phyloP scores from a whole-genome alignment of 2,888 invertebrate species.

The Chydorus sphaericus region DNA sequence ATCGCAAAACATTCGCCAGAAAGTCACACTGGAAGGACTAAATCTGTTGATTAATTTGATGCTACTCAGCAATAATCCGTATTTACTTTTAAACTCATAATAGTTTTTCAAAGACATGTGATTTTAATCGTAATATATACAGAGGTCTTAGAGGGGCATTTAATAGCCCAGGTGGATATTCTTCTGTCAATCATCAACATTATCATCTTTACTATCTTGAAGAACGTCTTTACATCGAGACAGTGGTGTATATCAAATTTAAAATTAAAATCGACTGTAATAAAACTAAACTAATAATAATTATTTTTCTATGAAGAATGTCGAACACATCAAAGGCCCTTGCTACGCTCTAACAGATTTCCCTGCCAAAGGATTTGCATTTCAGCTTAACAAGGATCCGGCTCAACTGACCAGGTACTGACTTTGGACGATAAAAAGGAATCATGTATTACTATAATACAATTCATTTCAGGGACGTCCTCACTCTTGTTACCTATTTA shows the following conservation, averaged over 20 bases:
- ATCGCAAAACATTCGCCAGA: slow-evolving; percentile 45
- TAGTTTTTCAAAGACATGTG: too few relatives aligned
- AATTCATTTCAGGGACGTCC: slow-evolving; percentile 35
- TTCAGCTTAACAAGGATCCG: slow-evolving; percentile 33
- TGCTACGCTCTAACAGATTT: slow-evolving; percentile 39
- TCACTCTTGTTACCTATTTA: slow-evolving; percentile 40
- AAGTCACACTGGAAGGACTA: slow-evolving; percentile 45
- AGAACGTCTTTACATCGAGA: slow-evolving; percentile 44
- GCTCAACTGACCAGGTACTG: slow-evolving; percentile 23
- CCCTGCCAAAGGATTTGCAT: slow-evolving; percentile 54
- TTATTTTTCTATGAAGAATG: slow-evolving; percentile 36
- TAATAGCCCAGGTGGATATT: slow-evolving; percentile 72
- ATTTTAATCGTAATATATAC: slow-evolving; percentile 22
- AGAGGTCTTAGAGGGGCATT: slow-evolving; percentile 55
- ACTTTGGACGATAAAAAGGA: too few relatives aligned
- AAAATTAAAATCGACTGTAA: too few relatives aligned
- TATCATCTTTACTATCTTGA: slow-evolving; percentile 57
- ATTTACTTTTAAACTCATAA: too few relatives aligned
- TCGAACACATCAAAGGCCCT: slow-evolving; percentile 36
- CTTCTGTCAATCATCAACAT: slow-evolving; percentile 83
- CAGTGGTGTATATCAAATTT: slow-evolving; percentile 44
- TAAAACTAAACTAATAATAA: too few relatives aligned
- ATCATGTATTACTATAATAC: too few relatives aligned
- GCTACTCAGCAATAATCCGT: slow-evolving; percentile 31
- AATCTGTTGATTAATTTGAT: slow-evolving; percentile 42